These are phyloP conservation scores for Papilio protenor DNA, from an alignment of 2,888 invertebrate genomes.

Conservation along the genomic window DNA sequence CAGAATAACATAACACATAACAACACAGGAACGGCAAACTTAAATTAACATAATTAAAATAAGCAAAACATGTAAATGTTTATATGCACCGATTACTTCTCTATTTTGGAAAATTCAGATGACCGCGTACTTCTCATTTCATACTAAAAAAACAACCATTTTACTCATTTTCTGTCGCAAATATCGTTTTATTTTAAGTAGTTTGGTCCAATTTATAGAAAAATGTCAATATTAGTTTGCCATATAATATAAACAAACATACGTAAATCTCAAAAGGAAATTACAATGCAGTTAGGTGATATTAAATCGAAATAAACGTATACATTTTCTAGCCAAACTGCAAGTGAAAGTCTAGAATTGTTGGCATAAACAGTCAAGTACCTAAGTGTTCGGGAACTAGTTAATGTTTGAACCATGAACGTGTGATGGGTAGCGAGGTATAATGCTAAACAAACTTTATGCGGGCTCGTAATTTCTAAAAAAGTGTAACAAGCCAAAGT, in stretches of 20 bases:
- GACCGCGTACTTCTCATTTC: no score
- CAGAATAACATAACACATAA: background rate
- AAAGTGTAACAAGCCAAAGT: background rate
- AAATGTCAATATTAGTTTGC: background rate
- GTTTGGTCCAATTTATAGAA: background rate
- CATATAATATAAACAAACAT: background rate
- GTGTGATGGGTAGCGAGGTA: slow-evolving; percentile 59
- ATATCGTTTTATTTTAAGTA: background rate
- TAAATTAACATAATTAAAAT: background rate
- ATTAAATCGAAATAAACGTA: slow-evolving; percentile 40
- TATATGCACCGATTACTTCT: no score
- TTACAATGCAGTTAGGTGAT: slow-evolving; percentile 11
- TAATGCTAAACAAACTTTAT: background rate
- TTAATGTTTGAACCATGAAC: slow-evolving; percentile 50
- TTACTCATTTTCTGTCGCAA: background rate
- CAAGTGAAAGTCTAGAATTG: slow-evolving; percentile 62
- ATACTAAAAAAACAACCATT: no score
- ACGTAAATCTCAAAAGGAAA: slow-evolving; percentile 27
- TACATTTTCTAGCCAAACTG: slow-evolving; percentile 47
- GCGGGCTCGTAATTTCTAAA: background rate
- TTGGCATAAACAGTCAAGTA: slow-evolving; percentile 57
- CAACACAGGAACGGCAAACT: background rate
- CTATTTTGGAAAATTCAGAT: no score
- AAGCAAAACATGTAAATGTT: background rate
- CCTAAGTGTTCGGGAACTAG: slow-evolving; percentile 52